Base-by-base conservation (phyloP, 2,888 invertebrate species). In the Cheilosia vernalis region DNA sequence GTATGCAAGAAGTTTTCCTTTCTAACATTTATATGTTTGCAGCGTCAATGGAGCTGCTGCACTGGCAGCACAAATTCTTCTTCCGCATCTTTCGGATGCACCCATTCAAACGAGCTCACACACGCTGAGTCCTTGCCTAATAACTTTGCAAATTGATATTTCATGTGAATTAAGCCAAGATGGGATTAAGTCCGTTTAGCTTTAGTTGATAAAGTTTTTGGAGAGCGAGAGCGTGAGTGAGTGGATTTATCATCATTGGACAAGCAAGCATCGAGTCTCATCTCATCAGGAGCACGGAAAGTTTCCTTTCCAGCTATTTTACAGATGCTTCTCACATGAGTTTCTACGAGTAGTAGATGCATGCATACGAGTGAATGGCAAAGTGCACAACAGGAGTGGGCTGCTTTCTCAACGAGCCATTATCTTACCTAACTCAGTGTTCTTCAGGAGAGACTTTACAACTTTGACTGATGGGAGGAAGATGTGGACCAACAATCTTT, bases 1-100 rank as follows among this genome's bases (percentile, higher is more conserved):
- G 66, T 85, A 81, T 81, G 81, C 81, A 81, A 85, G 76, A 85
- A 85, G 81, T 85, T 85, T 81, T 81, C 81, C 61, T 76, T 76
- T 85, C 72, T 76, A 61, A 40, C 81, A 70, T 80, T 84, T 78
- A 60, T 83, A 69, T 67, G 61, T 67, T 64, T 74, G 70, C 55
- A 76, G 60, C 76, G 47, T 53, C 64, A 58, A 63, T 60, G 72
- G 64, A 56, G 69, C 55, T 58, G 69, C 63, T 58, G 64, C 51
- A 66, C 13, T 30, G 70, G 44, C 27, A 63, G 30, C 30, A 37
- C 10, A 37, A 37, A 37, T 37, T 37, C 37, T 37, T 37, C 13
- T 13, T 13, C 37, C 13, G n/a, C n/a, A 4, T 37, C 37, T 37
- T 37, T 37, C 13, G 60, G 21, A 44, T 1, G 37, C 58, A 10